Base-by-base conservation (phyloP, 2,113 vertebrate genomes). In the Salvelinus namaycush region DNA sequence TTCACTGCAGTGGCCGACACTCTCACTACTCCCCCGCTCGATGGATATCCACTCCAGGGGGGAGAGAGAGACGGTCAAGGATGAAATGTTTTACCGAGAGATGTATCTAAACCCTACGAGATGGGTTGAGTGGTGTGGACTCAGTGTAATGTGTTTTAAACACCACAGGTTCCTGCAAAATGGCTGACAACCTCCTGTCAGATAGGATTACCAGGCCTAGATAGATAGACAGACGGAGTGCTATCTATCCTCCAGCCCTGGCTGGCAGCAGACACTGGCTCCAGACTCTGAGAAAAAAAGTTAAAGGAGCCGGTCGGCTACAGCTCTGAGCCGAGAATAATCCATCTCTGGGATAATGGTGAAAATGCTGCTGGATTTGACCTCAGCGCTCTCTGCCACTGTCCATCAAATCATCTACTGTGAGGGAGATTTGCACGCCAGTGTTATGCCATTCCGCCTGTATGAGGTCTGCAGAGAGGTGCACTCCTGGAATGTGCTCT, bases 321-420 rank as follows among this genome's bases (percentile, higher is more conserved):
- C 3, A 29, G 79, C 54, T 78, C 76, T 78, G 75, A 83, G 77
- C 67, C 60, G 73, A 64, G 73, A 80, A 80, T 76, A 83, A 86
- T 85, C 84, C 49, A 76, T 86, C 70, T 73, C 80, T 70, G 64
- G 12, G 73, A 22, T 84, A 81, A 86, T 81, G 70, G 80, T 3
- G 48, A 81, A 87, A 81, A 78, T 81, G 39, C 81, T 82, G 68
- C 70, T 73, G 34, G 65, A 75, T 60, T 73, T 76, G 72, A 84
- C 81, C 62, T 54, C 71, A 75, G 83, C 79, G 84, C 79, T 74
- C 64, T 68, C 75, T 66, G 68, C 73, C 3, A 31, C 62, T 74
- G 59, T 84, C 70, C 77, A 84, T 86, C 49, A 77, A 74, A 85
- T 81, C 59, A 77, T 83, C 83, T 81, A 73, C 76, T 54, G 74